A percentile compares a stretch with the other conserved stretches of the same genome.
These are phyloP conservation scores for Patella vulgata DNA, from an alignment of 1,140 invertebrate species.

Conservation along the genomic window DNA sequence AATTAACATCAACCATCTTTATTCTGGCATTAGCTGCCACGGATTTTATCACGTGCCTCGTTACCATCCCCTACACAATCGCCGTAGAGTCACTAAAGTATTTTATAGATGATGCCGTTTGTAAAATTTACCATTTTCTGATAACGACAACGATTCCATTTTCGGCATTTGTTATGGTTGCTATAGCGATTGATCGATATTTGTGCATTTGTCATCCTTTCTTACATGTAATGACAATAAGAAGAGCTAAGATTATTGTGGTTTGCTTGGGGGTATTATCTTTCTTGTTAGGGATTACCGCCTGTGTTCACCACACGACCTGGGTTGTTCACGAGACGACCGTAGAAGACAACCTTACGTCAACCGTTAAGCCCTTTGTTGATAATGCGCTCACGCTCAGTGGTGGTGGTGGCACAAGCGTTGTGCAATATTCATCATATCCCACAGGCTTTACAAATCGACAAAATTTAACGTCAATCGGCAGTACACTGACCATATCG, in stretches of 20 bases:
- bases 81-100: conserved; percentile 46
- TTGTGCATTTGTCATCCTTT: conserved; percentile 61
- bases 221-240: conserved; percentile 51
- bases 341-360: too few species aligned
- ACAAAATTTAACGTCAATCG: too few species aligned
- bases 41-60: conserved; percentile 52
- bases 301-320: conserved; percentile 30
- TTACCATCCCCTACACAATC: conserved; percentile 56
- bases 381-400: too few species aligned
- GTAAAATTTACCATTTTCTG: conserved; percentile 57
- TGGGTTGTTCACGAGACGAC: too few species aligned
- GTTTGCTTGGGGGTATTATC: conserved; percentile 41
- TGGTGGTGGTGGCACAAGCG: too few species aligned
- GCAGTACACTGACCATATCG: too few species aligned
- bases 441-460: too few species aligned
- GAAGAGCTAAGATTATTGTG: conserved; percentile 52
- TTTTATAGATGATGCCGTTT: conserved; percentile 44
- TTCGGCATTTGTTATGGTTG: conserved; percentile 59
- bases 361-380: too few species aligned
- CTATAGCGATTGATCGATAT: conserved; percentile 60
- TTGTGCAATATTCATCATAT: too few species aligned
- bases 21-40: conserved; percentile 55
- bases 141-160: conserved; percentile 57
- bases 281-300: conserved; percentile 42
- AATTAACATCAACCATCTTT: conserved; percentile 57